A percentile compares a stretch with the other conserved stretches of the same genome.
These are phyloP conservation scores for Ciconia boyciana DNA, from an alignment of 2,113 vertebrate genomes.

Conservation along the genomic window DNA sequence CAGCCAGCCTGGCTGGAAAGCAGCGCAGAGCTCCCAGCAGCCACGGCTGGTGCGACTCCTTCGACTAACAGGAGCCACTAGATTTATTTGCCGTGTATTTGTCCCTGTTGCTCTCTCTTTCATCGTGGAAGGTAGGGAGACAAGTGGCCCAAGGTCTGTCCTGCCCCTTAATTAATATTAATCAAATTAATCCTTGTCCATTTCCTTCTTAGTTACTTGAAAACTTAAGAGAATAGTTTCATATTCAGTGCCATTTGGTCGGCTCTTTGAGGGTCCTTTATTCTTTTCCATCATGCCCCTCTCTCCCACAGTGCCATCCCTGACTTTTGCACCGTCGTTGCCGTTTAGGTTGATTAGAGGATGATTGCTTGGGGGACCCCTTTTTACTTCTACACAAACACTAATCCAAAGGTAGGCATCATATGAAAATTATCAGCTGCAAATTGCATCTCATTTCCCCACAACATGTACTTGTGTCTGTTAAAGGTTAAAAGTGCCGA, in stretches of 20 bases:
- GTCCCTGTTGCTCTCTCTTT: not conserved
- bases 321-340: not conserved
- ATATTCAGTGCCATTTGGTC: not conserved
- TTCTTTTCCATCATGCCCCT: not conserved
- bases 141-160: not conserved
- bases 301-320: not conserved
- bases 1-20: not conserved
- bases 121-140: accelerated
- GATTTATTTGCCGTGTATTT: not conserved
- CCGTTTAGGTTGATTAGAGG: not conserved
- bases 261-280: not conserved
- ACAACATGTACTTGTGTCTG: not conserved
- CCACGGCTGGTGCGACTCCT: not conserved
- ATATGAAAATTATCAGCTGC: not conserved
- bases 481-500: not conserved
- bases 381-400: not conserved
- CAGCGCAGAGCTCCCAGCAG: not conserved
- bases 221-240: not conserved
- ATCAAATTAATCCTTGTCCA: not conserved
- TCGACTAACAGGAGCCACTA: not conserved
- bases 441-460: not conserved
- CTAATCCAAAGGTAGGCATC: not conserved
- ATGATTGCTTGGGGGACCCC: not conserved
- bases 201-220: not conserved
- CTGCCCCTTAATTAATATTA: not conserved